Conservation (phyloP, 2,113 vertebrate species). For the Larimichthys polyactis region DNA sequence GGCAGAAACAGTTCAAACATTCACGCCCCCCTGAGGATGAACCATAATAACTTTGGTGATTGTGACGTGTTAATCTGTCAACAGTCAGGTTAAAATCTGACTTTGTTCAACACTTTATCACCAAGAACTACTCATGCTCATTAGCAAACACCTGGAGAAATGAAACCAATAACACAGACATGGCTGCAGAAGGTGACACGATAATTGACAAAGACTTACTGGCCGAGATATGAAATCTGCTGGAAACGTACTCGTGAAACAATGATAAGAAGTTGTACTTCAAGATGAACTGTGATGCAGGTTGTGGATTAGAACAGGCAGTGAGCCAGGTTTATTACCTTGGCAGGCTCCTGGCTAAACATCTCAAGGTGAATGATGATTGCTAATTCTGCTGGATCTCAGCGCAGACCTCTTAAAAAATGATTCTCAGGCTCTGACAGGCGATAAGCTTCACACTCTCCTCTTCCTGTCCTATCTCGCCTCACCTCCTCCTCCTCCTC, state of each 20-base stretch:
- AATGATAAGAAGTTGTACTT: not conserved
- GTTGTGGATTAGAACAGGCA: constrained; percentile 25
- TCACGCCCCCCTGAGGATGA: too few relatives aligned
- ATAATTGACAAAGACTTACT: not conserved
- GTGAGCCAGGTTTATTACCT: constrained; percentile 37
- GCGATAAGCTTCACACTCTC: not conserved
- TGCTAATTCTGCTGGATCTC: constrained; percentile 42
- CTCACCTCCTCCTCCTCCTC: constrained; percentile 8
- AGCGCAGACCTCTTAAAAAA: constrained; percentile 31
- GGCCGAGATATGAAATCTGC: not conserved
- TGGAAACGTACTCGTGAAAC: not conserved
- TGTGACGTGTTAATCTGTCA: too few relatives aligned
- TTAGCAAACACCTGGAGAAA: not conserved
- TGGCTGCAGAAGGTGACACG: not conserved
- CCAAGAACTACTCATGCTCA: not conserved
- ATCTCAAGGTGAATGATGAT: constrained; percentile 49
- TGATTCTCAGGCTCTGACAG: constrained; percentile 1
- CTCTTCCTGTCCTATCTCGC: not conserved
- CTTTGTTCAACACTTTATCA: too few relatives aligned
- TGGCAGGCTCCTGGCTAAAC: constrained; percentile 33
- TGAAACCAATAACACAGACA: not conserved
- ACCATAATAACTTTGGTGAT: too few relatives aligned
- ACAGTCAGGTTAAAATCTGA: too few relatives aligned
- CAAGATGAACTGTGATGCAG: not conserved
- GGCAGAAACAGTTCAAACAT: too few relatives aligned